Conservation (phyloP, 1,140 invertebrate genomes). For the Lethocerus indicus region DNA sequence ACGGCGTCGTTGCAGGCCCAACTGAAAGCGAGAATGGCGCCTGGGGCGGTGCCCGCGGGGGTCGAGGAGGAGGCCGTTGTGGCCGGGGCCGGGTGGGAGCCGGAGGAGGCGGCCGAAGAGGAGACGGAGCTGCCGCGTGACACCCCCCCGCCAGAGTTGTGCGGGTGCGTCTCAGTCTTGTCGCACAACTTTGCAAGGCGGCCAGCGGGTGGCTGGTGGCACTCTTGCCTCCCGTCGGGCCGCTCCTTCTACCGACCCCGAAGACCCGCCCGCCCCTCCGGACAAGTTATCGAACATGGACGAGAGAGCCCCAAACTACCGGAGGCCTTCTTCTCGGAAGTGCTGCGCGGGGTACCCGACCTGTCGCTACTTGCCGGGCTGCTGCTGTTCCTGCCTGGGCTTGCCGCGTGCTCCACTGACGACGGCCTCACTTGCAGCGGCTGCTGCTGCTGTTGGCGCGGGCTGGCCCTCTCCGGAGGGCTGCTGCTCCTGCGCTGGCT, state of each 20-base stretch:
- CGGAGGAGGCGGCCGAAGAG: constrained; percentile 14
- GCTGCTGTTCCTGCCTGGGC: constrained; percentile 38
- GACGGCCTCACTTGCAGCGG: constrained; percentile 27
- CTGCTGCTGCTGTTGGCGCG: constrained; percentile 37
- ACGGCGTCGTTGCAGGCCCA: constrained; percentile 88
- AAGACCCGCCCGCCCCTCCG: constrained; percentile 27
- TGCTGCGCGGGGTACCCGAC: constrained; percentile 47
- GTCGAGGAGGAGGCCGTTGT: constrained; percentile 19
- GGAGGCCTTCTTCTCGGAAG: constrained; percentile 46
- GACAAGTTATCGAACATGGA: constrained; percentile 79
- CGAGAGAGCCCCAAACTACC: constrained; percentile 61
- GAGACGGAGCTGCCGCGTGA: constrained; percentile 8
- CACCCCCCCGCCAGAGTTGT: constrained; percentile 6
- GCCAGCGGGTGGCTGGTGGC: constrained; percentile 72
- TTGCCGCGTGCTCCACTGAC: constrained; percentile 24
- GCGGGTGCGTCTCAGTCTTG: constrained; percentile 64
- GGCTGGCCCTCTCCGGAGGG: constrained; percentile 24
- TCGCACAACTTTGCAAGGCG: constrained; percentile 88
- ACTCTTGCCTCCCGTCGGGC: constrained; percentile 34
- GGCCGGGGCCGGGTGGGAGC: constrained; percentile 18
- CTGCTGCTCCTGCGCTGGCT: constrained; percentile 17
- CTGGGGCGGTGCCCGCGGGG: constrained; percentile 39
- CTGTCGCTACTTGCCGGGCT: constrained; percentile 56
- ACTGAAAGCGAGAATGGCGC: constrained; percentile 75
- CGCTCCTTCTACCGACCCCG: constrained; percentile 22